A percentile compares a stretch with the other conserved stretches of the same genome.
phyloP scores from a whole-genome alignment of 2,888 invertebrate genomes.

The Ophion costatus region DNA sequence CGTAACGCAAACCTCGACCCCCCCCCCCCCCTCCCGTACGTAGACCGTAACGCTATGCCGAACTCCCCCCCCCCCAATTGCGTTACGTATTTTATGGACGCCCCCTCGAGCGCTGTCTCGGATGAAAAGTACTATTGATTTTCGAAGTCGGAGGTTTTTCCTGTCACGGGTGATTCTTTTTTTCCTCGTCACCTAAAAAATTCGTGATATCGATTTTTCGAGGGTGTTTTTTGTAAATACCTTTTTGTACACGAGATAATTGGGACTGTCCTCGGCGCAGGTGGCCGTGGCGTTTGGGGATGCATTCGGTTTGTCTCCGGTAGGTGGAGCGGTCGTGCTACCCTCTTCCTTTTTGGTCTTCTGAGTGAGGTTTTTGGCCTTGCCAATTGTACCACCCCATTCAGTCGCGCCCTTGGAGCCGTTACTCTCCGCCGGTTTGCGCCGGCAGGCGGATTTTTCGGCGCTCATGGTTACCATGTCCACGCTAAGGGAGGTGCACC shows the following conservation, averaged over 20 bases:
- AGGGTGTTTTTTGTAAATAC: slow-evolving; percentile 82
- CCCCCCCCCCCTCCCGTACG: too few relatives aligned
- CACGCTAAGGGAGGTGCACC: slow-evolving; percentile 85
- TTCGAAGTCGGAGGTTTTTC: too few relatives aligned
- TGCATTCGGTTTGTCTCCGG: slow-evolving; percentile 58
- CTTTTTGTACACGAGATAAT: slow-evolving; percentile 95
- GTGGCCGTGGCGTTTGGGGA: slow-evolving; percentile 83
- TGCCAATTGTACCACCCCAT: slow-evolving; percentile 69
- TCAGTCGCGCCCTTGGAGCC: slow-evolving; percentile 76
- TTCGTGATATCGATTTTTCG: neutral
- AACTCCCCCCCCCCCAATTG: too few relatives aligned
- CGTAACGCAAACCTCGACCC: too few relatives aligned
- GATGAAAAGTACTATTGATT: too few relatives aligned
- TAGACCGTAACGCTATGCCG: too few relatives aligned
- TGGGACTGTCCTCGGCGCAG: slow-evolving; percentile 92
- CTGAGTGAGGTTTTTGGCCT: slow-evolving; percentile 61
- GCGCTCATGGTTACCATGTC: slow-evolving; percentile 89
- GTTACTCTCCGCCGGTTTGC: slow-evolving; percentile 85
- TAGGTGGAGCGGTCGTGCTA: slow-evolving; percentile 69
- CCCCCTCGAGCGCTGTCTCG: too few relatives aligned
- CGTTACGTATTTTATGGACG: too few relatives aligned
- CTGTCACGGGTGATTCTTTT: too few relatives aligned
- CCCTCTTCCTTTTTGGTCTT: slow-evolving; percentile 63
- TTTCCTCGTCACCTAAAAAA: too few relatives aligned
- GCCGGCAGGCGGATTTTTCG: slow-evolving; percentile 87